Base-by-base conservation (phyloP, 2,888 invertebrate genomes). In the Drosophila dives region DNA sequence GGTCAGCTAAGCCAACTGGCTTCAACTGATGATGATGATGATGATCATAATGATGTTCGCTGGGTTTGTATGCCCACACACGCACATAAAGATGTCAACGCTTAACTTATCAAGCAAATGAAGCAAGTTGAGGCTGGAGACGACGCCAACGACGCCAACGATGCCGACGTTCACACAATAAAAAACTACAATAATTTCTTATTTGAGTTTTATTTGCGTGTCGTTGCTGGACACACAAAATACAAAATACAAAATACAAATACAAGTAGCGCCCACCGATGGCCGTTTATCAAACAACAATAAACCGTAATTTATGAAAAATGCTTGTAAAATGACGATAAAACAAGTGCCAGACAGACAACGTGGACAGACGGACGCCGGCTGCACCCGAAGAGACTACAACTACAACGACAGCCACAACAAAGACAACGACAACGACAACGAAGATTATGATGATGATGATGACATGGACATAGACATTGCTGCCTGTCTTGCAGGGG, bases 221-320 rank as follows among this genome's bases (percentile, higher is more conserved):
- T 74, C 86, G 86, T 75, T 77, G 79, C 64, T 70, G 78, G 78
- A 76, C 72, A 85, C 76, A 76, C 73, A 72, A 56, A 55, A 55
- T 55, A 74, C 71, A 80, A 87, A 81, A 36, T 11, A 34, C 11
- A 34, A 56, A 55, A 55, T 55, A 74, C 71, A 80, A 87, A 81
- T 85, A 82, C 80, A 78, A 80, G 91, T 89, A 90, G 90, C 90
- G 90, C 90, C 90, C 90, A 90, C 90, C 80, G 87, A 75, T 89
- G 83, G 71, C 77, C 80, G 86, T 86, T 90, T 89, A 89, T 91
- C 90, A 89, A 90, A 91, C 84, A 90, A 90, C 90, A 90, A 91
- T 91, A 91, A 90, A 90, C 90, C 86, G 89, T 90, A 90, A 91
- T 91, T 89, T 90, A 91, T 91, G 90, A 89, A 90, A 90, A 86